Evolutionary conservation across 1,140 invertebrate genomes (phyloP).

Genomic region (Drosophila simulans): DNA sequence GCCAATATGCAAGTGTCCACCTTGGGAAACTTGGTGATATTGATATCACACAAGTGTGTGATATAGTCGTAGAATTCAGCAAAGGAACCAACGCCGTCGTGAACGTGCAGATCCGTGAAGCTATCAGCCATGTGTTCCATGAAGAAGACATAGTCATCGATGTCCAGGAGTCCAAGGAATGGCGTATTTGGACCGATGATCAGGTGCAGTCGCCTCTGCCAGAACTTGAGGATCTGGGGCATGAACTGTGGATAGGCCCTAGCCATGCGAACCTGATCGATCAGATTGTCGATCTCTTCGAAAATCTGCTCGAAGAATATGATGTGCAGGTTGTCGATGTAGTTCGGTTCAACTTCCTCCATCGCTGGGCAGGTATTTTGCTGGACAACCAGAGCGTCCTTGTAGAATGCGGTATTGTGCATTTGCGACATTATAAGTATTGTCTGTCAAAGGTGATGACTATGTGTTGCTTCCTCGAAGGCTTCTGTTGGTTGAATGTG

Average conservation of each 20-base stretch:
- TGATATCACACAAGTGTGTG: conserved; percentile 62
- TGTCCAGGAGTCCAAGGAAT: conserved; percentile 53
- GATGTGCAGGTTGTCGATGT: conserved; percentile 68
- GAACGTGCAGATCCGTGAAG: conserved; percentile 64
- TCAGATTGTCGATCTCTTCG: conserved; percentile 56
- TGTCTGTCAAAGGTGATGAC: neutral
- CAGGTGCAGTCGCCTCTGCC: conserved; percentile 44
- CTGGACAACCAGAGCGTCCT: conserved; percentile 42
- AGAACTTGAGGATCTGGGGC: conserved; percentile 51
- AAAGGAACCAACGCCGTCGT: conserved; percentile 62
- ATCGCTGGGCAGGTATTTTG: neutral
- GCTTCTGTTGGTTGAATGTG: conserved; percentile 31
- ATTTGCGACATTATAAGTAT: conserved; percentile 18
- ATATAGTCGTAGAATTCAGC: conserved; percentile 71
- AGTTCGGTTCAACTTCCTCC: conserved; percentile 43
- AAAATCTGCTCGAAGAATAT: conserved; percentile 77
- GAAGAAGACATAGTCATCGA: conserved; percentile 72
- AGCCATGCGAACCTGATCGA: conserved; percentile 73
- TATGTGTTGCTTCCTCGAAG: conserved; percentile 17
- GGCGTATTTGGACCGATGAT: conserved; percentile 60
- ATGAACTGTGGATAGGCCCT: conserved; percentile 70
- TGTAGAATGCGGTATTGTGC: conserved; percentile 47
- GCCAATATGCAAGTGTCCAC: conserved; percentile 60
- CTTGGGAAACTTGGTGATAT: conserved; percentile 38
- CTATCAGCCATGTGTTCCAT: conserved; percentile 62